Evolutionary conservation across 2,797 vertebrate species (phyloP).

Genomic region (Channa striata): DNA sequence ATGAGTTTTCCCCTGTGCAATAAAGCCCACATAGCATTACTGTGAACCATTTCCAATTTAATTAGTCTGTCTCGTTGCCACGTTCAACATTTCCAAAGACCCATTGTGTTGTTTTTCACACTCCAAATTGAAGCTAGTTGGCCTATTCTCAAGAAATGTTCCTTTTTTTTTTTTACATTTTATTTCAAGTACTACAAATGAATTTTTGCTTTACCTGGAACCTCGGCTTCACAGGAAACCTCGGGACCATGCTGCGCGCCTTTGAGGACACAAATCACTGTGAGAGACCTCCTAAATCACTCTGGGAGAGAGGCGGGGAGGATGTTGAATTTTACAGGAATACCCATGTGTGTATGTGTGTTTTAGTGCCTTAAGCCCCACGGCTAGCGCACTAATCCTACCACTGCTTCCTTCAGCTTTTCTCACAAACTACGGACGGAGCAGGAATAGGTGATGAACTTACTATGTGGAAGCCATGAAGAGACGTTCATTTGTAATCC

Average conservation of each 20-base stretch:
- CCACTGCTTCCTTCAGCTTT: conserved; percentile 73
- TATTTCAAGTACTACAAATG: not conserved
- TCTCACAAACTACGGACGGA: conserved; percentile 60
- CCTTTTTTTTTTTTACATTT: not conserved
- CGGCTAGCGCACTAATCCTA: conserved; percentile 64
- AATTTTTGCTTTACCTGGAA: not conserved
- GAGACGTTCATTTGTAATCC: conserved; percentile 67
- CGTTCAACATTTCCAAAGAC: not conserved
- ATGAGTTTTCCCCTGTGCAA: too few species aligned
- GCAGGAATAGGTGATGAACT: conserved; percentile 67
- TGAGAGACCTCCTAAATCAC: conserved; percentile 10
- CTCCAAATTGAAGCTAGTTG: not conserved
- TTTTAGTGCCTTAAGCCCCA: conserved; percentile 56
- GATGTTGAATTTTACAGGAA: conserved; percentile 48
- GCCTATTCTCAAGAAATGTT: not conserved
- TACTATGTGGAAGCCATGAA: conserved; percentile 53
- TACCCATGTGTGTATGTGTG: conserved; percentile 33
- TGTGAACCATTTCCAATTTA: not conserved
- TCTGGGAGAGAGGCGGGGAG: conserved; percentile 1
- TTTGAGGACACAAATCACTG: not conserved
- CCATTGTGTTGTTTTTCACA: not conserved
- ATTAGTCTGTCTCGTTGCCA: not conserved
- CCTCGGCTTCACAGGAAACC: not conserved
- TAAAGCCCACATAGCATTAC: too few species aligned
- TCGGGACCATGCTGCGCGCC: not conserved